phyloP scores from a whole-genome alignment of 1,140 invertebrate species.

The Drosophila pachea region DNA sequence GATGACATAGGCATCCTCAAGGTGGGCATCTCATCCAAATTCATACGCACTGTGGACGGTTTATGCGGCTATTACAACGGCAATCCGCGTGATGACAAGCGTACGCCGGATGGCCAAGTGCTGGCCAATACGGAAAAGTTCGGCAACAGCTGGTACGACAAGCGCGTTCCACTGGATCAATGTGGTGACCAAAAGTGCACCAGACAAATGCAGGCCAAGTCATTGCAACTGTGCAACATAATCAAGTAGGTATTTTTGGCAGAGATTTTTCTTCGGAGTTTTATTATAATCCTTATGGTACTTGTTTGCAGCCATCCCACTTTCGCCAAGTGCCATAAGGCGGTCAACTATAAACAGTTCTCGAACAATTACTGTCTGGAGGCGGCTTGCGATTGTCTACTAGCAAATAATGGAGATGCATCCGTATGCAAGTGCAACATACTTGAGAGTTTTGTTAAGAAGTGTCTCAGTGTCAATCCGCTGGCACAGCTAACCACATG shows the following conservation, averaged over 20 bases:
- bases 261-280: background rate
- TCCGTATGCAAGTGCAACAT: constrained; percentile 85
- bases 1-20: constrained; percentile 85
- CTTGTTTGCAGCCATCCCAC: constrained; percentile 79
- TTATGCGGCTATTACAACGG: constrained; percentile 89
- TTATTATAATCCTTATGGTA: background rate
- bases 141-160: constrained; percentile 85
- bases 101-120: constrained; percentile 83
- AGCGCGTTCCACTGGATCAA: constrained; percentile 79
- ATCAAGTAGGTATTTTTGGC: constrained; percentile 78
- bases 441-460: constrained; percentile 84
- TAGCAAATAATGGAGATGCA: constrained; percentile 72
- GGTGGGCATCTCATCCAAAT: constrained; percentile 84
- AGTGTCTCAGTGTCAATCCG: constrained; percentile 84
- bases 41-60: constrained; percentile 84
- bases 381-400: constrained; percentile 85
- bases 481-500: constrained; percentile 84
- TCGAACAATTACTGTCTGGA: constrained; percentile 85
- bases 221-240: constrained; percentile 83
- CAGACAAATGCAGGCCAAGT: constrained; percentile 81
- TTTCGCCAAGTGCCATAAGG: constrained; percentile 82
- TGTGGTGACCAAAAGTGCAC: constrained; percentile 83
- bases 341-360: constrained; percentile 84
- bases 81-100: constrained; percentile 83
- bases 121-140: constrained; percentile 85